Evolutionary conservation across 2,888 invertebrate species (phyloP), one percentile per base, ranked within the genome.

Genomic region (Chaitophorus viminalis): DNA sequence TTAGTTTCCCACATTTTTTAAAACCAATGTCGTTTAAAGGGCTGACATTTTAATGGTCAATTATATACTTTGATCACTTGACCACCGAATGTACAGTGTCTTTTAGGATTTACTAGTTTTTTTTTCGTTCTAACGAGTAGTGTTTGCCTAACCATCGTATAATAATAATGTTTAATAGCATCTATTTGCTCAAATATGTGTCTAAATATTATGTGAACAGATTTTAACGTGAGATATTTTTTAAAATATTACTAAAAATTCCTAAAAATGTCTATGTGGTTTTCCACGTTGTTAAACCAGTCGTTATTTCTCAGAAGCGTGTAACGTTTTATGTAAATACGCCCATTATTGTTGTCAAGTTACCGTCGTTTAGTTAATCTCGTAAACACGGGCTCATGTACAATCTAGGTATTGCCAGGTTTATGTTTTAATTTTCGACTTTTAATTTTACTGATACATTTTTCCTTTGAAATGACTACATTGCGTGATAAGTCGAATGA

Each of bases 321-420:
- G 31, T 46, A 52, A 36, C 21, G 39, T 68, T 81, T 81, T 68
- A 81, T 81, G 70, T 82, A 82, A 82, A 82, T 68, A 39, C 81
- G 65, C 65, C 68, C 81, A 81, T 81, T 81, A 82, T 70, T 17
- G 70, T 52, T 46, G 52, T 82, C 70, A n/a, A 60, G 60, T 36
- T 52, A 36, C n/a, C n/a, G 33, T 70, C 81, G 68, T 81, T 81
- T 81, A 70, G 72, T 72, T 82, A 82, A 82, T 82, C 82, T 82
- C 72, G 72, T 82, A 14, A 33, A 72, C 82, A 72, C 54, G 72
- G 82, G 74, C 72, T 25, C 46, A 46, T 46, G 29, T n/a, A n/a
- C 70, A 33, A 33, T 33, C 46, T 31, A 29, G 2, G 70, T 74
- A 74, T 82, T 74, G 33, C n/a, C 54, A 31, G 54, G 54, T 54